Percentiles rank a stretch among this genome's conserved stretches.
These are phyloP conservation scores for Gallirallus australis DNA, from an alignment of 2,797 vertebrate species.

Conservation along the genomic window DNA sequence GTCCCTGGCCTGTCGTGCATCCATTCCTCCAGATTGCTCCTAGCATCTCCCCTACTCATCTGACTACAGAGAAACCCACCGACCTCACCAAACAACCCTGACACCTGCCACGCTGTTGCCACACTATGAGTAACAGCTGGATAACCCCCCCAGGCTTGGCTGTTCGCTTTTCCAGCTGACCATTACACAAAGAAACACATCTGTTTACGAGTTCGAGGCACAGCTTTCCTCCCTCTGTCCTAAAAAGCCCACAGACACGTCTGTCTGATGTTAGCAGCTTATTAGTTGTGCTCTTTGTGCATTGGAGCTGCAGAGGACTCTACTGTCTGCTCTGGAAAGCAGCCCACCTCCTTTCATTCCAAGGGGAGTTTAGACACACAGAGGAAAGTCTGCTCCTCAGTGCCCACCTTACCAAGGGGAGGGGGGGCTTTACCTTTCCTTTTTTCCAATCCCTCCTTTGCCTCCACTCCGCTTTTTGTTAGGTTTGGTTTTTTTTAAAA, in stretches of 20 bases:
- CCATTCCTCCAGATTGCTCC: neutral
- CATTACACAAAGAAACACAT: neutral
- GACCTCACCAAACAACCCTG: neutral
- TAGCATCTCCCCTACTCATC: slow-evolving; percentile 14
- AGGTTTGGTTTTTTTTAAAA: neutral
- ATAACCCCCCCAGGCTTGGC: neutral
- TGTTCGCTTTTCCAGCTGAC: neutral
- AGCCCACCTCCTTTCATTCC: neutral
- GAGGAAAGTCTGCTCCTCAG: neutral
- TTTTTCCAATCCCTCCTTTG: rapidly evolving
- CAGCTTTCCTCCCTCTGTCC: neutral
- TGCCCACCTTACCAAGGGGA: neutral
- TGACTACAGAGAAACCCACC: neutral
- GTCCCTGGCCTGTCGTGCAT: neutral
- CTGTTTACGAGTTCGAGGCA: neutral
- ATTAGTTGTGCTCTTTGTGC: neutral
- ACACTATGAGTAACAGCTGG: neutral
- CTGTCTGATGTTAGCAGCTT: neutral
- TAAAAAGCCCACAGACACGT: neutral
- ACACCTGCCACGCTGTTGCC: neutral
- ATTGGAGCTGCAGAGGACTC: neutral
- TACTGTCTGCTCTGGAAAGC: neutral
- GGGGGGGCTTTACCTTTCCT: neutral
- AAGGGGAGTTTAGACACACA: neutral
- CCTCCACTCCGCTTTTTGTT: neutral